Evolutionary conservation across 1,140 invertebrate species (phyloP).

Genomic region (Apis laboriosa): DNA sequence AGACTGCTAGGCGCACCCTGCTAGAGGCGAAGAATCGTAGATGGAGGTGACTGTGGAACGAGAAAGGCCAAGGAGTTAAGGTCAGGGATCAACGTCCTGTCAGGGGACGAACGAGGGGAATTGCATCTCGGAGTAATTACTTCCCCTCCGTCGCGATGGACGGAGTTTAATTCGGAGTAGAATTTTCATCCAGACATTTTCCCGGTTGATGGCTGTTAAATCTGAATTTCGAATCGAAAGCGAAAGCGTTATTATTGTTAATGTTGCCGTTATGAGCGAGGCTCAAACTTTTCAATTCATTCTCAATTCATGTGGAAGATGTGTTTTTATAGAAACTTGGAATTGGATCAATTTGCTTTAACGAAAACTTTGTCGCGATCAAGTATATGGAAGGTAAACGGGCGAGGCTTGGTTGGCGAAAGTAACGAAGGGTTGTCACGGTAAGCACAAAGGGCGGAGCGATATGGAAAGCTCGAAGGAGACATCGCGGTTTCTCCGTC

Average conservation of each 20-base stretch:
- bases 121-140: not conserved
- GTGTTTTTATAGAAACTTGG: too few species aligned
- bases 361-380: conserved; percentile 45
- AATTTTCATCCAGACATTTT: too few species aligned
- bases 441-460: conserved; percentile 51
- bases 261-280: too few species aligned
- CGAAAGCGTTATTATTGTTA: too few species aligned
- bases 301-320: too few species aligned
- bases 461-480: conserved; percentile 46
- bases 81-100: conserved; percentile 15
- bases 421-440: conserved; percentile 54
- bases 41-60: not conserved
- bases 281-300: too few species aligned
- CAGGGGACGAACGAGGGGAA: not conserved
- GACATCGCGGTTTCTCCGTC: conserved; percentile 40
- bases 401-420: conserved; percentile 38
- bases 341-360: too few species aligned
- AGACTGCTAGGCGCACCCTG: not conserved
- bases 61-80: conserved; percentile 19
- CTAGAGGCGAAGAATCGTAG: conserved; percentile 16
- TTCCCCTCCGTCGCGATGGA: not conserved
- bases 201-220: too few species aligned
- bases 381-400: conserved; percentile 14
- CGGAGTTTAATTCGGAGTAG: too few species aligned
- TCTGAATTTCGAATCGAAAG: too few species aligned